A percentile compares a stretch with the other conserved stretches of the same genome.
Evolutionary conservation across 2,888 invertebrate genomes (phyloP).

Genomic region (Rhamnusium bicolor): DNA sequence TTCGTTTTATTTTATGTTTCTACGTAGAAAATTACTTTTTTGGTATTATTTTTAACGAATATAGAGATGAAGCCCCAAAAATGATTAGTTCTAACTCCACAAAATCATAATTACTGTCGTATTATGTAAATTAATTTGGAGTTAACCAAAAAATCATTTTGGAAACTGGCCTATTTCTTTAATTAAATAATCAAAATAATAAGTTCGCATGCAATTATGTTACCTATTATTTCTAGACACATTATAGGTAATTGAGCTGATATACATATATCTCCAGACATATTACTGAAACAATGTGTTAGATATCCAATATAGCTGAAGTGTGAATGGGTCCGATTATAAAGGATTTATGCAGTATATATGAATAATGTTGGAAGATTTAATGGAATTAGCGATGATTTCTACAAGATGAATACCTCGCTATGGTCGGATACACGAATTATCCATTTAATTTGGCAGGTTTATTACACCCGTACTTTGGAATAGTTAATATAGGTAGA

Average conservation of each 20-base stretch:
- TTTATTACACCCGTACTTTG: background rate
- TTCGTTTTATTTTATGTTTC: no score
- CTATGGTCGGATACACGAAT: background rate
- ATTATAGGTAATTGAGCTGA: background rate
- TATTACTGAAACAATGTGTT: background rate
- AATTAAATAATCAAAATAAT: no score
- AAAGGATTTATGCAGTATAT: background rate
- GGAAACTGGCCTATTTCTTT: no score
- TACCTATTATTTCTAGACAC: background rate
- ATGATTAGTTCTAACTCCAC: no score
- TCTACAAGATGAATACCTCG: background rate
- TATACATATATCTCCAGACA: background rate
- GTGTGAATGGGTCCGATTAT: background rate
- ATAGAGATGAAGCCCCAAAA: no score
- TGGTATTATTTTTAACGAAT: no score
- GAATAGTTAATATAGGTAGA: background rate
- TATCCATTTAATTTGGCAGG: background rate
- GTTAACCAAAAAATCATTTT: no score
- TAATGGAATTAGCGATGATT: background rate
- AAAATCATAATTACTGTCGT: no score
- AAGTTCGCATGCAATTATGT: no score
- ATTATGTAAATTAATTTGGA: no score
- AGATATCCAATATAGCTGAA: background rate
- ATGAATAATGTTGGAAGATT: background rate
- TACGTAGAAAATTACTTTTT: no score